Percentiles rank a stretch among this genome's conserved stretches.
These are phyloP conservation scores for Paramormyrops kingsleyae DNA, from an alignment of 2,113 vertebrate species.

Conservation along the genomic window DNA sequence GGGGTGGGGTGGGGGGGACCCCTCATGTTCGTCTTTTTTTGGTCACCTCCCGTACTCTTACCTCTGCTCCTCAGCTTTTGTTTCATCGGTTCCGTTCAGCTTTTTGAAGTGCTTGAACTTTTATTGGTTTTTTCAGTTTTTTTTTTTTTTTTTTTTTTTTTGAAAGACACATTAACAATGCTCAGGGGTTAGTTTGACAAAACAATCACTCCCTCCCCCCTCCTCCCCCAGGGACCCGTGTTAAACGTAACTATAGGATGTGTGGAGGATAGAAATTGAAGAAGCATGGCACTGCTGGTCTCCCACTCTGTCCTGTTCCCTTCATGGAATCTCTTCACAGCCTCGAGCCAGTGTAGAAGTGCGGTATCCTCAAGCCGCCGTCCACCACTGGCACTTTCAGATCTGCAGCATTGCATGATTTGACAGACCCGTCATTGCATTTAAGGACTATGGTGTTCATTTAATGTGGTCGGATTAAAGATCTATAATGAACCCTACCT, in stretches of 20 bases:
- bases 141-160: not conserved
- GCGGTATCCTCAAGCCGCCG: not conserved
- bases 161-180: constrained; percentile 43
- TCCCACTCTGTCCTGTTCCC: not conserved
- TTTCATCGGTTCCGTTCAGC: constrained; percentile 7
- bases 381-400: not conserved
- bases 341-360: not conserved
- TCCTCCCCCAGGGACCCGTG: not conserved
- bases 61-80: constrained; percentile 15
- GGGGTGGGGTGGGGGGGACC: constrained; percentile 19
- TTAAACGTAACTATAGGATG: constrained; percentile 19
- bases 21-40: constrained; percentile 8
- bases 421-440: constrained; percentile 3
- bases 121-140: constrained; percentile 4
- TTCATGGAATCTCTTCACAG: not conserved
- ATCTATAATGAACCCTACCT: not conserved
- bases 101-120: constrained; percentile 22
- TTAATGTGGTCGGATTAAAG: not conserved
- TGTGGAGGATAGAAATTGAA: constrained; percentile 35
- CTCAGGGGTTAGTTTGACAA: constrained; percentile 64
- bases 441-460: not conserved
- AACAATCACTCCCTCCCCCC: constrained; percentile 31
- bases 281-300: constrained; percentile 54
- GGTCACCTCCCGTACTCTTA: not conserved
- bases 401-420: constrained; percentile 28